phyloP scores from a whole-genome alignment of 2,113 vertebrate genomes.

The Galemys pyrenaicus region DNA sequence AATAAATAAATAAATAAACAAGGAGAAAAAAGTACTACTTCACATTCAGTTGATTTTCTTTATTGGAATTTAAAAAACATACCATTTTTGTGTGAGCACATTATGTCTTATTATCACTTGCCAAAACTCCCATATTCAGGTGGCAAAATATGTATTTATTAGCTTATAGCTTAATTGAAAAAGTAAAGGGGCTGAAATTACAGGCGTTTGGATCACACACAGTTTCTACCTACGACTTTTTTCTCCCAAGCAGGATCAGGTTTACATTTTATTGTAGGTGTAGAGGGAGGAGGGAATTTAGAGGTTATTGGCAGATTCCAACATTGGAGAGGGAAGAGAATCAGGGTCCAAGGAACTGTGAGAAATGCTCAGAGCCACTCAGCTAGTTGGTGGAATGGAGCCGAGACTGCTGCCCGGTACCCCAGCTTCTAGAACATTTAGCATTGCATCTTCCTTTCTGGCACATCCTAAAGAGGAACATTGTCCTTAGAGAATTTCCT shows the following conservation, averaged over 20 bases:
- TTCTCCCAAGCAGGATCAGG: not conserved
- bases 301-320: not conserved
- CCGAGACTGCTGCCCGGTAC: not conserved
- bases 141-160: not conserved
- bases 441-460: not conserved
- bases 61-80: not conserved
- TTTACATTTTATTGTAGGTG: not conserved
- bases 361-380: not conserved
- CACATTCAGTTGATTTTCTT: not conserved
- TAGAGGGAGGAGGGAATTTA: not conserved
- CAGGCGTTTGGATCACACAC: not conserved
- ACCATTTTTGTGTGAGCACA: not conserved
- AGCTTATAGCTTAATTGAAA: not conserved
- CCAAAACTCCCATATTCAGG: not conserved
- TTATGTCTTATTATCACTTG: not conserved
- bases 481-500: slow-evolving; percentile 38
- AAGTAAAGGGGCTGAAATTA: not conserved
- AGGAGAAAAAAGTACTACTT: not conserved
- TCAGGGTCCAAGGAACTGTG: not conserved
- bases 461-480: not conserved
- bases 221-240: not conserved
- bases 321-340: not conserved
- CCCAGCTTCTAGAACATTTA: not conserved
- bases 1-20: not conserved
- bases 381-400: not conserved